These are phyloP conservation scores for Microcebus jonahi DNA, from an alignment of 2,113 vertebrate genomes.

Conservation along the genomic window DNA sequence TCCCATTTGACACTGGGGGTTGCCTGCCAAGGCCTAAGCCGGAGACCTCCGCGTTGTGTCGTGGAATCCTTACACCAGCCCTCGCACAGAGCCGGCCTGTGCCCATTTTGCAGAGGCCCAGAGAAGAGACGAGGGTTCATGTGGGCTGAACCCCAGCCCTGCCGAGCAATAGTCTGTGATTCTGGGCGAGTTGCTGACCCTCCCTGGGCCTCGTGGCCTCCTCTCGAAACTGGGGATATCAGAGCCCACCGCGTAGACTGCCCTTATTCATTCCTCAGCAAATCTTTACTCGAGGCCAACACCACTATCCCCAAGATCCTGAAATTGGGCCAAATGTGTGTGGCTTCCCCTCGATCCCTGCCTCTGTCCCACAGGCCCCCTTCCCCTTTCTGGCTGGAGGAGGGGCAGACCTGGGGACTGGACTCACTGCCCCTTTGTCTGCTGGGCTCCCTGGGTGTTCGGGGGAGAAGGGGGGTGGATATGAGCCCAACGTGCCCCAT, in stretches of 20 bases:
- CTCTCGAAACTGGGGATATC: not conserved
- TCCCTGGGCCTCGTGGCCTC: not conserved
- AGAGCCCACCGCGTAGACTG: not conserved
- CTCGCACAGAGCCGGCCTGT: not conserved
- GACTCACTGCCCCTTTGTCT: constrained; percentile 61
- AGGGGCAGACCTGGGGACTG: not conserved
- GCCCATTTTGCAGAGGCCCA: not conserved
- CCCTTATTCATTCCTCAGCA: not conserved
- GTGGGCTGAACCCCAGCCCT: not conserved
- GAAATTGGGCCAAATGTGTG: fast-evolving
- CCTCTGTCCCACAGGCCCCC: not conserved
- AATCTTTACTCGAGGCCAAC: not conserved
- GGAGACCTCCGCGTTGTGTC: not conserved
- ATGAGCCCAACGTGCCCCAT: constrained; percentile 23
- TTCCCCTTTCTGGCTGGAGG: not conserved
- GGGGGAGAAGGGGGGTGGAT: not conserved
- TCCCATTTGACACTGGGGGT: not conserved
- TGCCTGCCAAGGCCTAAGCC: not conserved
- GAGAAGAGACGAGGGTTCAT: not conserved
- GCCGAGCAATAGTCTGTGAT: not conserved
- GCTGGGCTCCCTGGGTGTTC: constrained; percentile 32
- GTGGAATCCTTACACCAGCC: fast-evolving
- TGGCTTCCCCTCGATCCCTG: not conserved
- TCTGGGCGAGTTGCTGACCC: not conserved
- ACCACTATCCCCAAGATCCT: not conserved